Conservation (phyloP, 2,113 vertebrate species). For the Coregonus clupeaformis region DNA sequence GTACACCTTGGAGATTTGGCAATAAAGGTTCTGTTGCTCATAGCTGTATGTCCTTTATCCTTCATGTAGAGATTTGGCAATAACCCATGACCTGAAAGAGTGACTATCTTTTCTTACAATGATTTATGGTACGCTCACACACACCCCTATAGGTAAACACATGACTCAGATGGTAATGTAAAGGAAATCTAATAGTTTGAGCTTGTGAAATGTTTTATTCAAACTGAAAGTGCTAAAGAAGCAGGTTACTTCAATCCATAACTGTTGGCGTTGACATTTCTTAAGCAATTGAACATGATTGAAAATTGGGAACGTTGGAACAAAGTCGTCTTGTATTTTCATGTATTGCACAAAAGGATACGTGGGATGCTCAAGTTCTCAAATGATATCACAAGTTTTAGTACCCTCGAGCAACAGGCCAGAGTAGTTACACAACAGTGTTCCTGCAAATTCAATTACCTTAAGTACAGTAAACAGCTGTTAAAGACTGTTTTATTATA, state of each 20-base stretch:
- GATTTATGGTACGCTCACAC: slow-evolving; percentile 37
- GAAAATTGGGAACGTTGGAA: background rate
- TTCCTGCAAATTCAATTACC: background rate
- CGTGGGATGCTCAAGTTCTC: slow-evolving; percentile 5
- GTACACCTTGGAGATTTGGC: background rate
- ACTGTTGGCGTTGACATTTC: background rate
- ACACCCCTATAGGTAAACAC: slow-evolving; percentile 59
- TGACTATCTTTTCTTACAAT: slow-evolving; percentile 33
- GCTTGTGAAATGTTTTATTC: slow-evolving; percentile 51
- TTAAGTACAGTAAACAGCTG: background rate
- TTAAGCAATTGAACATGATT: background rate
- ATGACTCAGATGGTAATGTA: slow-evolving; percentile 38
- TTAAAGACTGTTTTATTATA: slow-evolving; percentile 1
- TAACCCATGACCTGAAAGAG: slow-evolving; percentile 22
- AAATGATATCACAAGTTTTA: background rate
- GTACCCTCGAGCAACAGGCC: background rate
- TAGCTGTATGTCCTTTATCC: slow-evolving; percentile 15
- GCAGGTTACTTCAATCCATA: background rate
- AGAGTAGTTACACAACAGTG: slow-evolving; percentile 2
- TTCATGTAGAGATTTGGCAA: background rate
- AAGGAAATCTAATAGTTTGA: slow-evolving; percentile 33
- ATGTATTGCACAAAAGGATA: background rate
- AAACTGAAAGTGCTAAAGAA: slow-evolving; percentile 15
- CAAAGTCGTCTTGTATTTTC: background rate
- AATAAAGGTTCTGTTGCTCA: slow-evolving; percentile 7